Percentiles rank a stretch among this genome's conserved stretches.
Conservation (phyloP, 2,797 vertebrate genomes). For the Phrynocephalus forsythii region DNA sequence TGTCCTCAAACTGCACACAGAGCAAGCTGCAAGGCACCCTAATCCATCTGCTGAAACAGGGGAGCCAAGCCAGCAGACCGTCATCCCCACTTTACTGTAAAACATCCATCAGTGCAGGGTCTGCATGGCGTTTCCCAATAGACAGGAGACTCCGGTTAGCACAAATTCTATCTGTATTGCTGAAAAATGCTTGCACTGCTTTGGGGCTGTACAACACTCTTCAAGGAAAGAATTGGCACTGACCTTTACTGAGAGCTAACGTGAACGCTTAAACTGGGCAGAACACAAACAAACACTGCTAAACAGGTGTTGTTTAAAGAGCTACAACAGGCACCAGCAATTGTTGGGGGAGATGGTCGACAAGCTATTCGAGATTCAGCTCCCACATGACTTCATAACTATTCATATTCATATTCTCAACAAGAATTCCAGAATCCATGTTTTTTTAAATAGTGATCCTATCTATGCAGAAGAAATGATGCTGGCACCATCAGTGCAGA, state of each 20-base stretch:
- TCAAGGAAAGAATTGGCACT: background rate
- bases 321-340: background rate
- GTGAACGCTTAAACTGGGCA: background rate
- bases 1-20: background rate
- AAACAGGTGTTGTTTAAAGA: background rate
- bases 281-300: background rate
- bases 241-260: background rate
- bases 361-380: background rate
- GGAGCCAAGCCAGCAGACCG: background rate
- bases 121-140: background rate
- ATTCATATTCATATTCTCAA: background rate
- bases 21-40: background rate
- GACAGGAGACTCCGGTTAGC: background rate
- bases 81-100: background rate
- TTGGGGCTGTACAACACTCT: background rate
- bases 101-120: background rate
- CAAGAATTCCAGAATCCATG: slow-evolving; percentile 50
- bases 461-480: slow-evolving; percentile 23
- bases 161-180: background rate
- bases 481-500: slow-evolving; percentile 59
- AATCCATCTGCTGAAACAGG: background rate
- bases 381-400: background rate
- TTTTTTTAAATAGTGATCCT: slow-evolving; percentile 58
- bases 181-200: background rate
- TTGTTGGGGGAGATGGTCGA: background rate